These are phyloP conservation scores for Naja naja DNA, from an alignment of 2,113 vertebrate genomes.

Conservation along the genomic window DNA sequence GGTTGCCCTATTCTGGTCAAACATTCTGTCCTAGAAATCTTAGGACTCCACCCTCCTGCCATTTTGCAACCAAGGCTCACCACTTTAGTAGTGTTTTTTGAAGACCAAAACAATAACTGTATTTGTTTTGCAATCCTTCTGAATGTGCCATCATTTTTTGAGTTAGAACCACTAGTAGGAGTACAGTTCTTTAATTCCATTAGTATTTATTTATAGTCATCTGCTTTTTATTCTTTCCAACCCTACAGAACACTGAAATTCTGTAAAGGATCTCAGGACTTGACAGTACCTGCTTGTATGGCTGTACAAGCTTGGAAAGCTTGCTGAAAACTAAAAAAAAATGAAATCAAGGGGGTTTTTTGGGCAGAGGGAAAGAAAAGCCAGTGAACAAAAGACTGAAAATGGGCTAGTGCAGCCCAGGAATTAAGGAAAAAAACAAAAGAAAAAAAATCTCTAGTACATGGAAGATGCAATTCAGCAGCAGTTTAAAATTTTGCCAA, in stretches of 20 bases:
- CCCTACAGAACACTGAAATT: background rate
- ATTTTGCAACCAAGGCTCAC: background rate
- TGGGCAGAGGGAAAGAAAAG: background rate
- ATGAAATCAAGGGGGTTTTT: background rate
- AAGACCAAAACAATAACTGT: background rate
- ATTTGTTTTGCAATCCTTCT: background rate
- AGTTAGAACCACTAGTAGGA: background rate
- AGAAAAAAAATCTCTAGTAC: background rate
- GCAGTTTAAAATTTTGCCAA: background rate
- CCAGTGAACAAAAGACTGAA: background rate
- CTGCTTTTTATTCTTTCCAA: background rate
- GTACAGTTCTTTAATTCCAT: background rate
- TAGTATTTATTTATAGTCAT: background rate
- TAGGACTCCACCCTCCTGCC: background rate
- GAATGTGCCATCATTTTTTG: background rate
- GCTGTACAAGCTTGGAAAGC: background rate
- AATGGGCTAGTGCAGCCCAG: background rate
- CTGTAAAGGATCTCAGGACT: background rate
- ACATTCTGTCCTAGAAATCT: background rate
- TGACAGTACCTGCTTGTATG: background rate
- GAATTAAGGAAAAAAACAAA: background rate
- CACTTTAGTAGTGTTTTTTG: background rate
- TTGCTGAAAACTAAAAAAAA: background rate
- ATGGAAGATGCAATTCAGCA: background rate
- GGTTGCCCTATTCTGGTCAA: background rate